phyloP scores from a whole-genome alignment of 1,140 invertebrate genomes.

The Episyrphus balteatus region DNA sequence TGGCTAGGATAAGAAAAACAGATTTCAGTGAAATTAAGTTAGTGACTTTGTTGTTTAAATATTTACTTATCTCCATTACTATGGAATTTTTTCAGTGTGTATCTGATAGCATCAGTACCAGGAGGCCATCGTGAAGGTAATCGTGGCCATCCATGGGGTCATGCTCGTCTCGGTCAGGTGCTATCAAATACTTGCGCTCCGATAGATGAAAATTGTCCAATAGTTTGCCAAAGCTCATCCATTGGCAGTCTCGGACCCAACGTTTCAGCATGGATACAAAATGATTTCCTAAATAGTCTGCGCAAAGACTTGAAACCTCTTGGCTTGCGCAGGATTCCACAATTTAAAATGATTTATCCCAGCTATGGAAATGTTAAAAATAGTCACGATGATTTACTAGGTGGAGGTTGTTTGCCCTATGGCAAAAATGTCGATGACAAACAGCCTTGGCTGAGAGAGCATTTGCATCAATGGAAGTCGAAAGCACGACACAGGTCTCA shows the following conservation, averaged over 20 bases:
- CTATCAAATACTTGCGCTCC: conserved; percentile 49
- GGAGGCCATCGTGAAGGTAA: conserved; percentile 56
- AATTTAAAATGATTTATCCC: conserved; percentile 49
- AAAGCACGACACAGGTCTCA: conserved; percentile 50
- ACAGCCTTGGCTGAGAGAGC: conserved; percentile 69
- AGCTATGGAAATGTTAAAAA: conserved; percentile 63
- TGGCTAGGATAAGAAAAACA: conserved; percentile 55
- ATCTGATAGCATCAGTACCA: conserved; percentile 73
- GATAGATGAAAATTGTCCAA: conserved; percentile 38
- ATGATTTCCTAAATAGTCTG: conserved; percentile 53
- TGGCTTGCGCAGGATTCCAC: conserved; percentile 23
- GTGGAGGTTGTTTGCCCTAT: conserved; percentile 86
- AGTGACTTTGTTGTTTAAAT: conserved; percentile 19
- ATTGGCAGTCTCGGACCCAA: conserved; percentile 72
- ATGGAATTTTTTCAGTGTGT: conserved; percentile 49
- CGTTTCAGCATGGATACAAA: conserved; percentile 56
- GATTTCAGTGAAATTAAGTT: conserved; percentile 76
- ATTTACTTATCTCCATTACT: neutral
- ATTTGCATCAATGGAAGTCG: conserved; percentile 76
- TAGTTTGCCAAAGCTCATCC: conserved; percentile 78
- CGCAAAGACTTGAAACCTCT: conserved; percentile 38
- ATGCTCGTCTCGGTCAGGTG: conserved; percentile 54
- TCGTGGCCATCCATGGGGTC: conserved; percentile 51
- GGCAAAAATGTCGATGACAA: conserved; percentile 64
- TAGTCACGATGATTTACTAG: conserved; percentile 73